These are phyloP conservation scores for Myiopsitta monachus DNA, from an alignment of 2,113 vertebrate species.

Conservation along the genomic window DNA sequence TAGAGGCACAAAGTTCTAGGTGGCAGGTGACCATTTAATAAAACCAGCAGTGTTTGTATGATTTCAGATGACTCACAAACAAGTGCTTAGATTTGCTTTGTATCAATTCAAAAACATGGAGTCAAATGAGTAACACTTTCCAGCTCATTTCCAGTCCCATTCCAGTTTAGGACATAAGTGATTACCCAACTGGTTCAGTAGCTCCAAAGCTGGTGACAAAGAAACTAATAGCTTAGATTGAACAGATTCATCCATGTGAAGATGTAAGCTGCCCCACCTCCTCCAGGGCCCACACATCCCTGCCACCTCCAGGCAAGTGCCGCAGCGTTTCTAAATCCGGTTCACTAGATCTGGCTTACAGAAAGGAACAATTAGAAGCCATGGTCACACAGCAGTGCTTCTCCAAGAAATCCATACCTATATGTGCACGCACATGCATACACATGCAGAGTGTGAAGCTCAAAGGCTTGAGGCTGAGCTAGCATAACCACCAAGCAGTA, in stretches of 20 bases:
- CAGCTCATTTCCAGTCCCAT: background rate
- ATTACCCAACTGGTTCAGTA: background rate
- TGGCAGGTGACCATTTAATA: fast-evolving
- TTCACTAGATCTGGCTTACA: background rate
- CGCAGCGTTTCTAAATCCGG: background rate
- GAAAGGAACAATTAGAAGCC: background rate
- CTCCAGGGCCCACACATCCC: background rate
- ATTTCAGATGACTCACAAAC: background rate
- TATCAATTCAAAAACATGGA: background rate
- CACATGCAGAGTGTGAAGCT: background rate
- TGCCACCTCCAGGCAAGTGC: background rate
- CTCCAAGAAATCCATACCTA: background rate
- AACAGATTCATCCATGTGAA: background rate
- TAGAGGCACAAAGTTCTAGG: background rate
- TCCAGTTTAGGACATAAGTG: background rate
- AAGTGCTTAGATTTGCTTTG: background rate
- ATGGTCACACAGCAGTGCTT: background rate
- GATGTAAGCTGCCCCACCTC: background rate
- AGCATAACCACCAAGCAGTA: background rate
- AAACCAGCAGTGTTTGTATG: background rate
- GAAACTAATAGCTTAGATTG: background rate
- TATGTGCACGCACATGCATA: fast-evolving
- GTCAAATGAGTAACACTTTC: background rate
- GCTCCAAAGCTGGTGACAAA: background rate
- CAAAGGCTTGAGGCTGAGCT: background rate